Base-by-base conservation (phyloP, 2,888 invertebrate genomes). In the Watsonalla binaria region DNA sequence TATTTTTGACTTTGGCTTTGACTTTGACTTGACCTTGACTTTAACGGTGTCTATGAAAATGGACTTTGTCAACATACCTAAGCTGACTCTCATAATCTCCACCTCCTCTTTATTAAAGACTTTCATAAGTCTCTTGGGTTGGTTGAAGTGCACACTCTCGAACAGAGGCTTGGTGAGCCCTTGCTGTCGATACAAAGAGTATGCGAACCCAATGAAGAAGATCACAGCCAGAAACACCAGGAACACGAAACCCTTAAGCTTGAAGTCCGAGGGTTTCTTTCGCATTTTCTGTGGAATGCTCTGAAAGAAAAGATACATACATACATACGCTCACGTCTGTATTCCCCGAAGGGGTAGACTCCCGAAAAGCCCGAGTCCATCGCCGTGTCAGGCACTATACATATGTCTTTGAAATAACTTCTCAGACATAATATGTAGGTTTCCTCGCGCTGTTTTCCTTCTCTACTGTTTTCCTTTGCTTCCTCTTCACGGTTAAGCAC, bases 161-260 rank as follows among this genome's bases (percentile, higher is more conserved):
- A 96, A 97, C 82, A 96, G 96, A 0, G 96, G 95, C 70, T 94
- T 93, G 58, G 96, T 95, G 34, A 95, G 84, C 0, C 97, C 94
- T 77, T 97, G 95, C 70, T 95, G 95, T 59, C 96, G 95, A 79
- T 97, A 97, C 56, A 96, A 92, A 0, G 96, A 93, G 72, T 97
- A 96, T 0, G 97, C 96, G 72, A 96, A 95, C 0, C 95, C 95
- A 15, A 97, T 95, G 77, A 97, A 92, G 78, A 96, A 95, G 0
- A 95, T 94, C 35, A 97, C 94, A 24, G 95, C 94, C 1, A 97
- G 92, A 75, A 97, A 97, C 72, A 97, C 92, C 51, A 96, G 92
- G 0, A 93, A 93, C 0, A 97, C 96, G 78, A 97, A 96, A 5
- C 94, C 94, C 61, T 95, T 93, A 0, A 97, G 92, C 84, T 95